Conservation (phyloP, 92 coral and sea anemone genomes). For the Actinernus sp. region DNA sequence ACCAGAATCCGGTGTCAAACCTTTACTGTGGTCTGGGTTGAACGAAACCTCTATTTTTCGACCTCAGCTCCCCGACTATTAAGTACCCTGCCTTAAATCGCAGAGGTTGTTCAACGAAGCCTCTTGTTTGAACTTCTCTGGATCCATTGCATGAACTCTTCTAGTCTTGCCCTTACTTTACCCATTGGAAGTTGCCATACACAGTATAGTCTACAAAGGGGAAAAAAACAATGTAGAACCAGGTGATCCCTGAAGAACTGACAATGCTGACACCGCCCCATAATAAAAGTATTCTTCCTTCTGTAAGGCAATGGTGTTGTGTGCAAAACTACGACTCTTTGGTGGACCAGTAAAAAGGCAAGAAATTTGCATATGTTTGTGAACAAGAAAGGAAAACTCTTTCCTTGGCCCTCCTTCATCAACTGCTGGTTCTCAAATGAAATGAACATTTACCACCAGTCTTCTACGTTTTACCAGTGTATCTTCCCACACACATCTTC, state of each 20-base stretch:
- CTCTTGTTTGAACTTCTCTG: constrained; percentile 45
- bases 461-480: constrained; percentile 56
- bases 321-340: constrained; percentile 53
- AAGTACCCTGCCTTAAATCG: constrained; percentile 67
- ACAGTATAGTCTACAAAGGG: constrained; percentile 59
- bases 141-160: constrained; percentile 44
- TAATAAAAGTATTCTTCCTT: constrained; percentile 55
- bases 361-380: constrained; percentile 62
- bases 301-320: constrained; percentile 71
- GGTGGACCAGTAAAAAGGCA: constrained; percentile 58
- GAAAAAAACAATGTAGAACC: constrained; percentile 58
- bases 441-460: constrained; percentile 47
- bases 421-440: constrained; percentile 64
- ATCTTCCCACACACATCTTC: constrained; percentile 68
- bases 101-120: constrained; percentile 60
- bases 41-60: too few species aligned
- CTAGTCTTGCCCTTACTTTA: constrained; percentile 40
- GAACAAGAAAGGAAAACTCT: constrained; percentile 63
- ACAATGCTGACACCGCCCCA: constrained; percentile 60
- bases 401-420: too few species aligned
- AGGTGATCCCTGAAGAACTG: constrained; percentile 65
- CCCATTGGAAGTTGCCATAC: constrained; percentile 61
- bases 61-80: too few species aligned
- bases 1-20: too few species aligned
- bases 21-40: too few species aligned